Base-by-base conservation (phyloP, 2,888 invertebrate species). In the Tipula lateralis region DNA sequence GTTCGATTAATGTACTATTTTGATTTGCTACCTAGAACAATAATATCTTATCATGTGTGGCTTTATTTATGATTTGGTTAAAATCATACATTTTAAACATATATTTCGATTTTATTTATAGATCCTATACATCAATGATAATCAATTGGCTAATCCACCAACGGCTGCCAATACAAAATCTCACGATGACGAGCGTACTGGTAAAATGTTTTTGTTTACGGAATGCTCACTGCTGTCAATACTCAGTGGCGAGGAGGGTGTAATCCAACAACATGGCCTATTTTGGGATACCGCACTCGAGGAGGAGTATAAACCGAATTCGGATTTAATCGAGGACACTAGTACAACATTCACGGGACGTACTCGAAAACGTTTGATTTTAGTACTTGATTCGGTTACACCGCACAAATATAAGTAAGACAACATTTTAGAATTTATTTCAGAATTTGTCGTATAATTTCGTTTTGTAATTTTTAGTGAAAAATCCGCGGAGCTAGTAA, bases 201-300 rank as follows among this genome's bases (percentile, higher is more conserved):
- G 95, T 1, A 95, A 95, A 90, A 94, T 95, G 93, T 88, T 95
- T 29, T 88, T 95, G 16, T 94, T 95, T 87, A 95, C 95, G 0
- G 96, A 96, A 88, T 94, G 94, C 89, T 94, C 94, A 5, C 89
- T 96, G 9, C 89, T 95, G 44, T 94, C 94, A 3, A 88, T 95
- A 84, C 90, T 95, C 30, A 92, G 93, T 85, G 92, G 93, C 87
- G 93, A 94, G 87, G 92, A 93, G 86, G 95, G 95, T 24, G 94
- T 96, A 12, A 93, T 95, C 85, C 94, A 95, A 88, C 94, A 94
- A 88, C 94, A 95, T 90, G 95, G 94, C 39, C 84, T 82, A 83
- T 90, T 91, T 7, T 89, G 95, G 95, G 95, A 95, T 88, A 91
- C 92, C 87, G 94, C 94, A 0, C 88, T 93, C 87, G 95, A 94